phyloP scores from a whole-genome alignment of 2,113 vertebrate species.

The Laterallus jamaicensis region DNA sequence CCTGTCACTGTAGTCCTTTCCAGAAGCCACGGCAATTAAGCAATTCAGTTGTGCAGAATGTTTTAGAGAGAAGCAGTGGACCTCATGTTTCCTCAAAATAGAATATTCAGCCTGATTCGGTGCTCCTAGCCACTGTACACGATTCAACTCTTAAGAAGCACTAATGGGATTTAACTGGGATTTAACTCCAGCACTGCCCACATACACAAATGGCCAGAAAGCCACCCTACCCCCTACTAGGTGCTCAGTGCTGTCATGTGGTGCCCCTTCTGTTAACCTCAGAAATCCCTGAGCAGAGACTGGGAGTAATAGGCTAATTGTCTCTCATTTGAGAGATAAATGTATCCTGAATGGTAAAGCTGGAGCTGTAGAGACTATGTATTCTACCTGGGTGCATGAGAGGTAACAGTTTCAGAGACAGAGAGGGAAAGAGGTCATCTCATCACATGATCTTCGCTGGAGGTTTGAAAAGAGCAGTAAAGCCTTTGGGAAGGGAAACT shows the following conservation, averaged over 20 bases:
- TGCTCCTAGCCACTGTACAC: slow-evolving; percentile 14
- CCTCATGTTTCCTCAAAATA: slow-evolving; percentile 1
- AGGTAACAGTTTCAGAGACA: neutral
- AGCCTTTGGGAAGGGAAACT: neutral
- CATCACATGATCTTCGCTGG: neutral
- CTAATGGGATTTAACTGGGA: slow-evolving; percentile 62
- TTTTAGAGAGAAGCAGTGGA: neutral
- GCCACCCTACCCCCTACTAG: neutral
- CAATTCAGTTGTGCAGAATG: neutral
- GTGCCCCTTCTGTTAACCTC: slow-evolving; percentile 47
- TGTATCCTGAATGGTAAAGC: neutral
- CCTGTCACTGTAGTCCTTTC: neutral
- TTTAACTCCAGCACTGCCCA: slow-evolving; percentile 51
- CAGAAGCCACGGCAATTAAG: neutral
- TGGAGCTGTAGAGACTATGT: neutral
- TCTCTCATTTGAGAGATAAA: neutral
- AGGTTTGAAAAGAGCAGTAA: neutral
- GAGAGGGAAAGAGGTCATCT: neutral
- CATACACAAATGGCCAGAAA: slow-evolving; percentile 62
- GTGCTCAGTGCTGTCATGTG: slow-evolving; percentile 21
- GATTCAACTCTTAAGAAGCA: slow-evolving; percentile 51
- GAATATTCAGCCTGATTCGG: slow-evolving; percentile 27
- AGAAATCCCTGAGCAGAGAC: slow-evolving; percentile 41
- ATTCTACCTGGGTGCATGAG: neutral
- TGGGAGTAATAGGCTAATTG: slow-evolving; percentile 45